phyloP scores from a whole-genome alignment of 2,888 invertebrate genomes.

The Clistopyga incitator region DNA sequence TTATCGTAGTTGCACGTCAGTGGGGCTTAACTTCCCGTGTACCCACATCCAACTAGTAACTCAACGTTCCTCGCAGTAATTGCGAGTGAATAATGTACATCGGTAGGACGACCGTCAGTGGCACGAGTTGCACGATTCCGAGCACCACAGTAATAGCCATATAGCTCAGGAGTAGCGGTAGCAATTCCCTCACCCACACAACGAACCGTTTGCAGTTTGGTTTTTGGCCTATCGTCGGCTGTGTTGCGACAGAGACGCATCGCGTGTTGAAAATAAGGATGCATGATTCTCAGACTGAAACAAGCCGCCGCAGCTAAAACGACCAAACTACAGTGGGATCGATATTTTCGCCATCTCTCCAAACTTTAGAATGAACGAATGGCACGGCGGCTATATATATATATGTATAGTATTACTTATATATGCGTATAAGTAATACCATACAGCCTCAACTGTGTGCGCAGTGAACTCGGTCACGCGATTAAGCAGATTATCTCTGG shows the following conservation, averaged over 20 bases:
- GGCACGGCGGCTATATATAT: conserved; percentile 9
- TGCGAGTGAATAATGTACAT: conserved; percentile 58
- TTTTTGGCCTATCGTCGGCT: conserved; percentile 17
- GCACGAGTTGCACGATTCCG: conserved; percentile 30
- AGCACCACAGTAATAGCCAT: neutral
- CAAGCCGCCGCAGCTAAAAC: conserved; percentile 17
- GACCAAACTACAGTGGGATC: conserved; percentile 32
- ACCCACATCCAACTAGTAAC: conserved; percentile 1
- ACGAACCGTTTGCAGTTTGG: conserved; percentile 34
- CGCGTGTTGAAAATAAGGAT: conserved; percentile 66
- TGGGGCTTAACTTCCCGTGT: conserved; percentile 9
- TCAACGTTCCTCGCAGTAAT: conserved; percentile 45
- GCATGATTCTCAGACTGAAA: conserved; percentile 55
- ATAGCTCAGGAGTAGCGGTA: neutral
- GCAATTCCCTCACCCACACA: conserved; percentile 36
- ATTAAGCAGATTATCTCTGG: conserved; percentile 65
- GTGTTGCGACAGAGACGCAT: conserved; percentile 43
- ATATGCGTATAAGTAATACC: conserved; percentile 12
- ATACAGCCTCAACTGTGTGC: conserved; percentile 45
- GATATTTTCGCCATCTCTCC: conserved; percentile 61
- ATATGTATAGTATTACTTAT: too few species aligned
- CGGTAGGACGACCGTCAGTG: conserved; percentile 44
- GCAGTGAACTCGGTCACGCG: conserved; percentile 70
- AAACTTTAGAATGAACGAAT: conserved; percentile 65
- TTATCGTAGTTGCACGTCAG: conserved; percentile 19